Base-by-base conservation (phyloP, 64 coral and sea anemone genomes). In the Platygyra sinensis region DNA sequence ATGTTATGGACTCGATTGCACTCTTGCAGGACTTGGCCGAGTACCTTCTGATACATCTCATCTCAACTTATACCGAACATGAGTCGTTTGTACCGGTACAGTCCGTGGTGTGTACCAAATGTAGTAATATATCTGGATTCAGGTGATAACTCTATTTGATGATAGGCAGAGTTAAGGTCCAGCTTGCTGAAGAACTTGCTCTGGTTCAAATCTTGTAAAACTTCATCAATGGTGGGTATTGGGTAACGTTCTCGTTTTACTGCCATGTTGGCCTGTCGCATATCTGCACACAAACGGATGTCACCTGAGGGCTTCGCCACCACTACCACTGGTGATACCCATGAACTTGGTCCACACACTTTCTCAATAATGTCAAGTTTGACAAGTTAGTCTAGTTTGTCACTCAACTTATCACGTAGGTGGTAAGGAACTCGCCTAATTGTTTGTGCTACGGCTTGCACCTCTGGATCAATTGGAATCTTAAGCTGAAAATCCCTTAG, bases 401-500 rank as follows among this genome's bases (percentile, higher is more conserved):
- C 50, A 65, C 65, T 92, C 72, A 87, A 32, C 61, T 87, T 72
- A 86, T 92, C 84, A 51, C 74, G 73, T 64, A 92, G 64, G 29
- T 88, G 91, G 72, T 73, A 88, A 28, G 84, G 74, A 17, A 93
- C 60, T 20, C 54, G 74, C 33, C 83, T 1, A 60, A 80, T 61
- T 15, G 82, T 33, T 77, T 72, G 62, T 31, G 62, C 73, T 78
- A 92, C 87, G 54, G 52, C 52, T 54, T 54, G 52, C 13, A 2
- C 52, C 52, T 54, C 52, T 54, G 52, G 13, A 54, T 54, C 52
- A 54, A 54, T 54, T 10, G 90, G 73, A 15, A 92, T 92, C 22
- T 69, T 80, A 61, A 79, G 73, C 27, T 86, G 90, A 64, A 63
- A 92, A 59, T 92, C 18, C 82, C 87, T 92, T 65, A 92, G 33